Evolutionary conservation across 2,888 invertebrate genomes (phyloP), one percentile per base, ranked within the genome.

Genomic region (Heteromyza rotundicornis): DNA sequence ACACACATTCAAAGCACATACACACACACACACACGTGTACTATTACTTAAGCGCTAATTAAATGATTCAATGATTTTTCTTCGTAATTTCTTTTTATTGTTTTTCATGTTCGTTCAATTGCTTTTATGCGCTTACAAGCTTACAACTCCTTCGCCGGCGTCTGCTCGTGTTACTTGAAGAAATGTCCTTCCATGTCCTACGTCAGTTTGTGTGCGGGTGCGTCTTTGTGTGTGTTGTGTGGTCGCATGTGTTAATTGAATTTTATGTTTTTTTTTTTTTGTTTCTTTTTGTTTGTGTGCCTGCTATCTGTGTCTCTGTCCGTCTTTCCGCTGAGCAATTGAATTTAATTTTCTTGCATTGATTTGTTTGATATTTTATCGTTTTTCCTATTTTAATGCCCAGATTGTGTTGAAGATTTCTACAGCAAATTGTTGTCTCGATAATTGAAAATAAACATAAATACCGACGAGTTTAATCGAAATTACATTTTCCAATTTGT

Each of bases 11-110:
- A 12, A 32, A 12, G 32, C 7, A 32, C 40, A n/a, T n/a, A n/a
- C 40, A 40, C 14, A 40, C 40, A 14, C 40, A 40, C 3, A 7
- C n/a, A 40, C 10, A 32, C 7, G 32, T n/a, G 40, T n/a, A 40
- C 40, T 7, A 40, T 40, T 74, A 79, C 74, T 74, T 79, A 76
- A 80, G 76, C 76, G 73, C 80, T 81, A 80, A 80, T 82, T 80
- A 82, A 82, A 80, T 79, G 80, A 78, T 81, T 81, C 80, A 79
- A 78, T 80, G 80, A 78, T 70, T 80, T 66, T 64, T 60, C 59
- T 64, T 57, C 27, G 55, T 75, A 75, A 79, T 76, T 75, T 71
- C 72, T 68, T 79, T 78, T 75, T 74, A 79, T 74, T 78, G 71
- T 79, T 73, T 76, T 71, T 69, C 72, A 74, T 75, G 74, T 72